A percentile compares a stretch with the other conserved stretches of the same genome.
Conservation (phyloP, 2,888 invertebrate species). For the Camptogramma bilineatum region DNA sequence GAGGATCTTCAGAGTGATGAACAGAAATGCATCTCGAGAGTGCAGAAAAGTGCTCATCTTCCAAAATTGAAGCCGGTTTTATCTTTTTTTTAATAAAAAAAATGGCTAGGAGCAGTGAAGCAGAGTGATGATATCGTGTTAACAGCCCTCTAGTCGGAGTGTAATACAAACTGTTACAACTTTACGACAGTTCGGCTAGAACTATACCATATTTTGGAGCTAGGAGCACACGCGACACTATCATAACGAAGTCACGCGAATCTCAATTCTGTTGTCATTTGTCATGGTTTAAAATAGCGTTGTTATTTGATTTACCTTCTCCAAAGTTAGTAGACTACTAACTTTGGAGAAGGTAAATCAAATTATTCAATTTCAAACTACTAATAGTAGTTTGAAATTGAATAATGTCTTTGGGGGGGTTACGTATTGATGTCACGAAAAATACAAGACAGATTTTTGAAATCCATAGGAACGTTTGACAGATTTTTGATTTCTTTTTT, state of each 20-base stretch:
- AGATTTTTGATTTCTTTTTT: too few relatives aligned
- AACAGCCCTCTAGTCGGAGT: constrained; percentile 9
- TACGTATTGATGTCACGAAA: too few relatives aligned
- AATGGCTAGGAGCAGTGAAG: neutral
- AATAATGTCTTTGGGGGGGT: too few relatives aligned
- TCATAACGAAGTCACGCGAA: neutral
- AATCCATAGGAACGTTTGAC: too few relatives aligned
- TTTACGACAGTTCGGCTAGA: constrained; percentile 32
- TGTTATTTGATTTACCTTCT: neutral
- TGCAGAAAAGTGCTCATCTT: too few relatives aligned
- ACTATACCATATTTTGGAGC: constrained; percentile 28
- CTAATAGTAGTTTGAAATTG: too few relatives aligned
- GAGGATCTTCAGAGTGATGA: too few relatives aligned
- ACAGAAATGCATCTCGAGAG: too few relatives aligned
- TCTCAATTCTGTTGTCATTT: constrained; percentile 3
- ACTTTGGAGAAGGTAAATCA: too few relatives aligned
- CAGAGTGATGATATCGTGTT: constrained; percentile 25
- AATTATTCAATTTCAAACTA: neutral
- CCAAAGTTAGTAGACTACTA: too few relatives aligned
- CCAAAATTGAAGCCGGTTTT: too few relatives aligned
- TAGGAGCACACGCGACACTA: constrained; percentile 35
- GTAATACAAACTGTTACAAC: constrained; percentile 33
- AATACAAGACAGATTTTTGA: too few relatives aligned
- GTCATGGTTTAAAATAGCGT: neutral
- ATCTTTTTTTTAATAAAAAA: neutral